Evolutionary conservation across 2,888 invertebrate species (phyloP).

Genomic region (Ennomos erosarius): DNA sequence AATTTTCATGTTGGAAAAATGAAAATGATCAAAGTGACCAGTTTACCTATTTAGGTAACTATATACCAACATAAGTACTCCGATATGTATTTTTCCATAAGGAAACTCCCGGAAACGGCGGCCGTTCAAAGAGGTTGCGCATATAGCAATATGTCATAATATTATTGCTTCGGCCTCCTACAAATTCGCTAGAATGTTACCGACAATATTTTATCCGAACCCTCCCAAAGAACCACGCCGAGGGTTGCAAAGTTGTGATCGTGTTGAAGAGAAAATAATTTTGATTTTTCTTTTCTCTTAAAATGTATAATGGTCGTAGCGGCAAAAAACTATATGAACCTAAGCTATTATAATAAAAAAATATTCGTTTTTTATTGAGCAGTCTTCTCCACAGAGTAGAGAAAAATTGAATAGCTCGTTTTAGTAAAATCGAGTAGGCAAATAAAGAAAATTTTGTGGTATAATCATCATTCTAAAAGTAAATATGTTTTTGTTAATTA

Average conservation of each 20-base stretch:
- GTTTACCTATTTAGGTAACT: slow-evolving; percentile 37
- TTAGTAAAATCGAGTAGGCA: no score
- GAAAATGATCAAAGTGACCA: no score
- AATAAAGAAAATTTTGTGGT: no score
- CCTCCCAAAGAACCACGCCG: slow-evolving; percentile 58
- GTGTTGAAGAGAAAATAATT: slow-evolving; percentile 44
- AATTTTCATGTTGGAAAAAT: no score
- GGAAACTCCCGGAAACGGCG: slow-evolving; percentile 45
- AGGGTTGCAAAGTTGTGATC: slow-evolving; percentile 58
- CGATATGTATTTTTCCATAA: slow-evolving; percentile 39
- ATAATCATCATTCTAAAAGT: no score
- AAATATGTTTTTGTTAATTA: no score
- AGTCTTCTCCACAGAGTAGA: no score
- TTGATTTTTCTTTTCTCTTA: slow-evolving; percentile 14
- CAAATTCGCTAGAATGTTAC: slow-evolving; percentile 71
- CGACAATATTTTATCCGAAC: slow-evolving; percentile 77
- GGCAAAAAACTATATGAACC: no score
- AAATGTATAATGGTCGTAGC: background rate
- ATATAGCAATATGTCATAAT: slow-evolving; percentile 82
- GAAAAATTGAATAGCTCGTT: no score
- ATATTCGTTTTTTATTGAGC: no score
- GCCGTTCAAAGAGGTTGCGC: slow-evolving; percentile 60
- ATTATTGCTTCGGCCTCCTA: slow-evolving; percentile 79
- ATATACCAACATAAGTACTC: slow-evolving; percentile 43
- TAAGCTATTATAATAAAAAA: no score